Evolutionary conservation across 2,888 invertebrate species (phyloP).

Genomic region (Exocentrus adspersus): DNA sequence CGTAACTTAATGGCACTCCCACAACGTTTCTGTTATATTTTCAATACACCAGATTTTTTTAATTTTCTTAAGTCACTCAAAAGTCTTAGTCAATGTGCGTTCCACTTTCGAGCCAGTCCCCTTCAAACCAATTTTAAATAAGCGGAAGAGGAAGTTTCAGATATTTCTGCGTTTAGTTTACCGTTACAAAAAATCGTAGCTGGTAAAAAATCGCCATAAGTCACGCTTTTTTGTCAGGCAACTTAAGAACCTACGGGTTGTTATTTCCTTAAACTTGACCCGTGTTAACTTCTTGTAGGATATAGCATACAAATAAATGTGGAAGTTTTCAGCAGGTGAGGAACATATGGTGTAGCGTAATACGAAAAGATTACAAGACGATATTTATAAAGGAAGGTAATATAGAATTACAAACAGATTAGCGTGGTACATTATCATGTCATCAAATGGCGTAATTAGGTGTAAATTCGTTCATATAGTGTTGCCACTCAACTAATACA

Average conservation of each 20-base stretch:
- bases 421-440: too few relatives aligned
- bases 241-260: neutral
- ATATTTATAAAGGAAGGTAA: too few relatives aligned
- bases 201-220: neutral
- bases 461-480: too few relatives aligned
- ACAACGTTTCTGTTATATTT: conserved; percentile 42
- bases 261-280: conserved; percentile 25
- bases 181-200: neutral
- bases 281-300: neutral
- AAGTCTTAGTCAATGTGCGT: conserved; percentile 28
- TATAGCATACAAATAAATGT: neutral
- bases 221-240: neutral
- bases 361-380: too few relatives aligned
- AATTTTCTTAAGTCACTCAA: conserved; percentile 23
- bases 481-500: too few relatives aligned
- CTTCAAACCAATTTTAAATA: conserved; percentile 22
- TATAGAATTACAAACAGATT: too few relatives aligned
- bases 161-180: conserved; percentile 17
- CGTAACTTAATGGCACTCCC: conserved; percentile 38
- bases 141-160: conserved; percentile 34
- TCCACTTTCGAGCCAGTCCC: conserved; percentile 32
- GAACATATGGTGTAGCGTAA: too few relatives aligned
- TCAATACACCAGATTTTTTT: conserved; percentile 33
- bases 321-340: neutral
- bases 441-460: too few relatives aligned